A percentile compares a stretch with the other conserved stretches of the same genome.
These are phyloP conservation scores for Ciona savignyi DNA, from an alignment of 23 tunicate species.

Conservation along the genomic window DNA sequence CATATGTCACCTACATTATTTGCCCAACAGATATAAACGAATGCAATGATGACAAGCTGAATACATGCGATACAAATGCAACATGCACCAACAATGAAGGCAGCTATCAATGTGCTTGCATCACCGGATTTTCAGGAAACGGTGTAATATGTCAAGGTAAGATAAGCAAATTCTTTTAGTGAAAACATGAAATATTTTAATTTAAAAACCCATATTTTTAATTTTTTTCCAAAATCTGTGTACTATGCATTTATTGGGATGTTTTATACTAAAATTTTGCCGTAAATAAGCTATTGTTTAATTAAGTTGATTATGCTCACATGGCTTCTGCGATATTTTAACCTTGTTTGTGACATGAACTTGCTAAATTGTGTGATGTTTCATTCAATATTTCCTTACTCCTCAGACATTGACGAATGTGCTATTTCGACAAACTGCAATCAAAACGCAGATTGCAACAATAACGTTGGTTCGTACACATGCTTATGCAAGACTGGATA, in stretches of 20 bases:
- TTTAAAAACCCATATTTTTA: background rate
- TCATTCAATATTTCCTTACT: too few relatives aligned
- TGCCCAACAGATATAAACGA: slow-evolving; percentile 19
- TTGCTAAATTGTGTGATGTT: too few relatives aligned
- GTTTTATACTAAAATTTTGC: too few relatives aligned
- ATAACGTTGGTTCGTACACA: slow-evolving; percentile 22
- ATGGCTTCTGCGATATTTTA: too few relatives aligned
- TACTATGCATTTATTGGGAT: too few relatives aligned
- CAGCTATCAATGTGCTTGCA: slow-evolving; percentile 15
- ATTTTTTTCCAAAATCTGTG: too few relatives aligned
- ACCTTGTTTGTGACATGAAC: too few relatives aligned
- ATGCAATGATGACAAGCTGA: slow-evolving; percentile 3
- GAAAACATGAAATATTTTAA: background rate
- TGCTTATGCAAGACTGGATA: slow-evolving; percentile 25
- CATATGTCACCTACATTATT: too few relatives aligned
- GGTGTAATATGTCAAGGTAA: slow-evolving; percentile 4
- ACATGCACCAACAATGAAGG: slow-evolving; percentile 11
- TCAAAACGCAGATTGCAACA: slow-evolving; percentile 34
- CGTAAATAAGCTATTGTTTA: too few relatives aligned
- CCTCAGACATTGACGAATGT: slow-evolving; percentile 51
- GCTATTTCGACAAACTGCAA: slow-evolving; percentile 4
- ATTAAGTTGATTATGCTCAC: too few relatives aligned
- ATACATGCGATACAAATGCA: slow-evolving; percentile 12
- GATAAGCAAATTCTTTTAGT: background rate
- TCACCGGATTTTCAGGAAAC: slow-evolving; percentile 18